Base-by-base conservation (phyloP, 2,888 invertebrate genomes). In the Agrotis segetum region DNA sequence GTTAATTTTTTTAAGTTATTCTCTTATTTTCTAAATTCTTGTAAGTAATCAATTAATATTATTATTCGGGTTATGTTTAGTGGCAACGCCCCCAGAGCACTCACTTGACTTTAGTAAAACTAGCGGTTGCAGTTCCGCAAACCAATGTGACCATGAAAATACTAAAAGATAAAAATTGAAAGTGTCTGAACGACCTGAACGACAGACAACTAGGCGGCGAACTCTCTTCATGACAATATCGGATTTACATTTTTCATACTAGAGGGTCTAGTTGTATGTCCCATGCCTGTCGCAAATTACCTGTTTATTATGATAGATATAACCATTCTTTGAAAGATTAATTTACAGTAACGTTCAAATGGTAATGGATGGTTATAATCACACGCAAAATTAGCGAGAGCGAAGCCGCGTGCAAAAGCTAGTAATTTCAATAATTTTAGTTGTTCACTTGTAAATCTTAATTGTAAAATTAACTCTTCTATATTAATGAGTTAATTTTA, bases 131-230 rank as follows among this genome's bases (percentile, higher is more conserved):
- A 47, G 47, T 52, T 76, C 62, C 17, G 17, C 59, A 59, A 56
- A 52, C 44, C n/a, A 63, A 62, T 52, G 40, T 72, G 67, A 66
- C 82, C 79, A 68, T 82, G 82, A 77, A 68, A 24, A 58, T 63
- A 67, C 59, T 50, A 52, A 56, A 60, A 50, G 62, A 67, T 78
- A 72, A 64, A 78, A 79, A 82, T 82, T 47, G 82, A 82, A 79
- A 82, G 82, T 82, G 62, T 59, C 59, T 72, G 61, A 65, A n/a
- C n/a, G 47, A 63, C 40, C 59, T 72, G 64, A 65, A n/a, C n/a
- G 44, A 60, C 29, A 73, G 79, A 78, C 72, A 71, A 55, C 68
- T 70, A 67, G 79, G 79, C 53, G 83, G 70, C 21, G 13, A 40
- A 58, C 60, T 69, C 55, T 79, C 68, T 63, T 68, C 50, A 11